phyloP scores from a whole-genome alignment of 2,113 vertebrate genomes.

The Pimephales promelas region DNA sequence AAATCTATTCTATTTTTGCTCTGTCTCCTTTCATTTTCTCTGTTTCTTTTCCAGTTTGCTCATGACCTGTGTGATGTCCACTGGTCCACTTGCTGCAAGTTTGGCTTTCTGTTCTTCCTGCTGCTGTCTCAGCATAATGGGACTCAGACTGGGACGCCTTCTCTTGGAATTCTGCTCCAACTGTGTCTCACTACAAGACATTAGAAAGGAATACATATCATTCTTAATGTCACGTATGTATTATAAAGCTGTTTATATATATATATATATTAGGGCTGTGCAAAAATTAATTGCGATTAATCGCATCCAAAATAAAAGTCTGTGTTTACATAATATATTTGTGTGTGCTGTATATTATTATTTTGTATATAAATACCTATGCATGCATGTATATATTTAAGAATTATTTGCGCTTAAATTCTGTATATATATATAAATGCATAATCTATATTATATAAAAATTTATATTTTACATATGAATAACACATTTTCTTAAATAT shows the following conservation, averaged over 20 bases:
- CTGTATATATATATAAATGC: too few species aligned
- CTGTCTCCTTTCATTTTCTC: constrained; percentile 60
- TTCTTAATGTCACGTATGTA: neutral
- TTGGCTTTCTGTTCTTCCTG: constrained; percentile 88
- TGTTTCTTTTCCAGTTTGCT: constrained; percentile 86
- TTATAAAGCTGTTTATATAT: neutral
- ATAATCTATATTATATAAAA: too few species aligned
- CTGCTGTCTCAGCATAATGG: constrained; percentile 87
- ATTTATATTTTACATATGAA: too few species aligned
- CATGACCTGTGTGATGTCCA: constrained; percentile 99
- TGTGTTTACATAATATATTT: too few species aligned
- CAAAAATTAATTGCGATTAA: too few species aligned
- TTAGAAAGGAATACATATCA: constrained; percentile 31
- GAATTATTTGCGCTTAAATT: too few species aligned
- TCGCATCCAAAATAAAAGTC: too few species aligned
- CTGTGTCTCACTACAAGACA: constrained; percentile 70
- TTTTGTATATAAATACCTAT: too few species aligned
- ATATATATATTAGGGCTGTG: too few species aligned
- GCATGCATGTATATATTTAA: too few species aligned
- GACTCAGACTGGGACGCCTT: constrained; percentile 90
- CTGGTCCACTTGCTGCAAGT: constrained; percentile 81
- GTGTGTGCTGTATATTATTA: too few species aligned
- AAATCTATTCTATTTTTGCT: neutral
- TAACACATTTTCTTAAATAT: too few species aligned
- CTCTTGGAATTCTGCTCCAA: constrained; percentile 84